Evolutionary conservation across 2,797 vertebrate genomes (phyloP), one percentile per base, ranked within the genome.

Genomic region (Leptoclinus maculatus): DNA sequence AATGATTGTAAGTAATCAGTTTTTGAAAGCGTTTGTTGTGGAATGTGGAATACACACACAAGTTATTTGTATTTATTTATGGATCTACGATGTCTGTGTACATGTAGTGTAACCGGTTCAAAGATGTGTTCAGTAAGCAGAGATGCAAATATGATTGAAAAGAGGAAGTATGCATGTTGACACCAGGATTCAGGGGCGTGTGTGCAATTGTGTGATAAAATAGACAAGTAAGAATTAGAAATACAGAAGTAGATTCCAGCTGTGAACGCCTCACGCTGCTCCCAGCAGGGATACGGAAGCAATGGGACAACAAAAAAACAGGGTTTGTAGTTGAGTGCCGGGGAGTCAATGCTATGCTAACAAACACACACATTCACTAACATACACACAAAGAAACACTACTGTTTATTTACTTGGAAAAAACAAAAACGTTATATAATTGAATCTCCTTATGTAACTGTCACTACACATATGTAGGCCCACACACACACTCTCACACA

Each of bases 401-500:
- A 39, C 49, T 72, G 57, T 82, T 84, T 83, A 68, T 89, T 80
- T 83, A 47, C 70, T 78, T 83, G 54, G 76, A 81, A 66, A 80
- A 65, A 76, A 82, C 13, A 76, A 85, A 60, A 80, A 54, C 14
- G 49, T 95, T 95, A 93, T 82, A 83, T 94, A 94, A 95, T 73
- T 49, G 89, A 89, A 93, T 93, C 87, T 85, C 53, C 88, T 95
- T 95, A 95, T 88, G 87, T 93, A 95, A 95, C 86, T 57, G 81
- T 75, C 78, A 51, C 57, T 62, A 54, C 82, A 68, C 79, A 56
- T 13, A 81, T 53, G 63, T 76, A 59, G 32, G 41, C 49, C 80
- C 36, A 75, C 2, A 86, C 32, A 63, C 80, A 87, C 64, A 58
- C 17, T 71, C 80, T 77, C 56, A 60, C n/a, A 43, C 41, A 43